phyloP scores from a whole-genome alignment of 2,113 vertebrate genomes.

The Podarcis cretensis region DNA sequence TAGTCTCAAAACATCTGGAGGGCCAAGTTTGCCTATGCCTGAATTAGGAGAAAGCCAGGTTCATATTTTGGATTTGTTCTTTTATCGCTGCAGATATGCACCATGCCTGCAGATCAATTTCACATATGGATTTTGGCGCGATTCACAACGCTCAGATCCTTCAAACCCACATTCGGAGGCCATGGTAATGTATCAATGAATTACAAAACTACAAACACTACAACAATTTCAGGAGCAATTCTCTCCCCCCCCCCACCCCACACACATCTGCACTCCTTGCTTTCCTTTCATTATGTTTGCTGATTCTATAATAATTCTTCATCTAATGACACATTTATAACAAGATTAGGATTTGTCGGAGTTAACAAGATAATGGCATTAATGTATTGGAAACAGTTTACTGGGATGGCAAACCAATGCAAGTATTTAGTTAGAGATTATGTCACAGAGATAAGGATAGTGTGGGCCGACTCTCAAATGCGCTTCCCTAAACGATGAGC shows the following conservation, averaged over 20 bases:
- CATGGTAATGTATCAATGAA: conserved; percentile 18
- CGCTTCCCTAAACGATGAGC: neutral
- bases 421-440: conserved; percentile 20
- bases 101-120: conserved; percentile 14
- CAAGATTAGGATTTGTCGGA: neutral
- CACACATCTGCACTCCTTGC: neutral
- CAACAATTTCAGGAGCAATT: conserved; percentile 18
- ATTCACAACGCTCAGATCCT: neutral
- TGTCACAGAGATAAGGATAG: neutral
- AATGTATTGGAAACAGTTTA: conserved; percentile 8
- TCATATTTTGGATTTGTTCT: conserved; percentile 40
- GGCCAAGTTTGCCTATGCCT: no score
- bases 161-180: conserved; percentile 5
- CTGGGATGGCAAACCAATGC: neutral
- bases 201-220: conserved; percentile 26
- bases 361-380: conserved; percentile 19
- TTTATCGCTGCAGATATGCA: neutral
- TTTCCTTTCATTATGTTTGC: conserved; percentile 15
- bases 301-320: neutral
- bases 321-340: neutral
- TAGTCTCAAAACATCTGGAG: no score
- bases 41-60: neutral
- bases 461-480: neutral
- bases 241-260: neutral
- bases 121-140: conserved; percentile 32